Evolutionary conservation across 2,113 vertebrate genomes (phyloP).

Genomic region (Petroica traversi): DNA sequence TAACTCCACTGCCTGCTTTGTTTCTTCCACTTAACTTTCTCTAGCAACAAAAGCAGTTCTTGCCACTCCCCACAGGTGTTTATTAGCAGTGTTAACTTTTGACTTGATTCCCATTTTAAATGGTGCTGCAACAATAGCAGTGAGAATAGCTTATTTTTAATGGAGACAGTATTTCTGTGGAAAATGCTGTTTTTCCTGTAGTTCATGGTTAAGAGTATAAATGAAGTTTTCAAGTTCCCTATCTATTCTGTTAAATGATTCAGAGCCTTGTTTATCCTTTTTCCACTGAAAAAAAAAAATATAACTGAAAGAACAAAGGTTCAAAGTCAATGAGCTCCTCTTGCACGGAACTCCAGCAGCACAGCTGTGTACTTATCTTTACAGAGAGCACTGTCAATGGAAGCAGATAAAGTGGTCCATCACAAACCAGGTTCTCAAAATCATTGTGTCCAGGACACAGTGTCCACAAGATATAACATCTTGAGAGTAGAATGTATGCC

Average conservation of each 20-base stretch:
- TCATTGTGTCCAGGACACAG: not conserved
- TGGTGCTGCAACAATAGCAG: not conserved
- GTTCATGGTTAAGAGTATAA: conserved; percentile 1
- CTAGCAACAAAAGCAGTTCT: not conserved
- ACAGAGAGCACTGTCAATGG: not conserved
- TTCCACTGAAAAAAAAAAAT: not conserved
- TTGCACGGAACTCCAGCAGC: not conserved
- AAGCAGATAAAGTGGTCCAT: not conserved
- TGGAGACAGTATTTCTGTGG: not conserved
- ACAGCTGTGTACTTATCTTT: not conserved
- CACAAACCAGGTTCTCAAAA: not conserved
- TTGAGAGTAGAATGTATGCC: not conserved
- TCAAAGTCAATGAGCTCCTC: conserved; percentile 37
- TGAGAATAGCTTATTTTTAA: not conserved
- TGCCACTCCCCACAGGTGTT: not conserved
- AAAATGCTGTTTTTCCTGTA: not conserved
- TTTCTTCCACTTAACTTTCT: not conserved
- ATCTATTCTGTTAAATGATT: not conserved
- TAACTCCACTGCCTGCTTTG: not conserved
- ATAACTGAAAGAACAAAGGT: not conserved
- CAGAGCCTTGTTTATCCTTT: not conserved
- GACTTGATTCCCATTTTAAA: not conserved
- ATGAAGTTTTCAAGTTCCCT: not conserved
- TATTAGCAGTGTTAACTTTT: not conserved
- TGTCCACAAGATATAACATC: not conserved